Evolutionary conservation across 64 coral and sea anemone species (phyloP).

Genomic region (Actinia equina): DNA sequence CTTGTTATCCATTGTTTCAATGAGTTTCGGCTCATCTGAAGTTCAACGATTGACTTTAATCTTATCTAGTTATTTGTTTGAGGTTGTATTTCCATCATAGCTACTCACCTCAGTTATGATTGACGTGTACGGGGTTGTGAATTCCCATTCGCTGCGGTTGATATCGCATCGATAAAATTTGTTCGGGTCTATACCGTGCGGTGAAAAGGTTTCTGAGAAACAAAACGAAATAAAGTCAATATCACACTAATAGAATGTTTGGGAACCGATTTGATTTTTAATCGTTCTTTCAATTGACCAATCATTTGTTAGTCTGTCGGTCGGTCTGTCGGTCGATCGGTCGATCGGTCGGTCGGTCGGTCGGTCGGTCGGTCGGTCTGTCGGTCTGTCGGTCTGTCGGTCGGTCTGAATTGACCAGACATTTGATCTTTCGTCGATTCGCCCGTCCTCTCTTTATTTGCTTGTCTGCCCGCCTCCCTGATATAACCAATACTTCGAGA

Average conservation of each 20-base stretch:
- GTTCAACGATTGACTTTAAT: no score
- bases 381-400: no score
- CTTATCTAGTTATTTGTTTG: background rate
- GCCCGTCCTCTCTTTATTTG: no score
- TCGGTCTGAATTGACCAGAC: no score
- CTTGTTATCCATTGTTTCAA: no score
- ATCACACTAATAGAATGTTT: background rate
- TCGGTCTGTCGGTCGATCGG: no score
- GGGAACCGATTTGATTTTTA: background rate
- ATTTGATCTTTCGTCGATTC: no score
- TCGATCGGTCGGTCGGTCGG: background rate
- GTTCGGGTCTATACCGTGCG: slow-evolving; percentile 47
- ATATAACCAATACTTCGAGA: no score
- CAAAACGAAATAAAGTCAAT: background rate
- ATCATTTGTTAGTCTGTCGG: background rate
- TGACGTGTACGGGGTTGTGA: slow-evolving; percentile 73
- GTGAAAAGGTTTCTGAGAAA: slow-evolving; percentile 53
- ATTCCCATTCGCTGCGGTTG: slow-evolving; percentile 68
- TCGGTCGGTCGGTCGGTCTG: no score
- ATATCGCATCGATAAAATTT: slow-evolving; percentile 69
- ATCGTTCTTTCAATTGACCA: no score
- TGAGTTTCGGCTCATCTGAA: no score
- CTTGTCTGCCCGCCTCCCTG: no score
- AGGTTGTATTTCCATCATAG: background rate
- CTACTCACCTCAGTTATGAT: slow-evolving; percentile 73